Percentiles rank a stretch among this genome's conserved stretches.
These are phyloP conservation scores for Formicarius rufipectus DNA, from an alignment of 2,113 vertebrate genomes.

Conservation along the genomic window DNA sequence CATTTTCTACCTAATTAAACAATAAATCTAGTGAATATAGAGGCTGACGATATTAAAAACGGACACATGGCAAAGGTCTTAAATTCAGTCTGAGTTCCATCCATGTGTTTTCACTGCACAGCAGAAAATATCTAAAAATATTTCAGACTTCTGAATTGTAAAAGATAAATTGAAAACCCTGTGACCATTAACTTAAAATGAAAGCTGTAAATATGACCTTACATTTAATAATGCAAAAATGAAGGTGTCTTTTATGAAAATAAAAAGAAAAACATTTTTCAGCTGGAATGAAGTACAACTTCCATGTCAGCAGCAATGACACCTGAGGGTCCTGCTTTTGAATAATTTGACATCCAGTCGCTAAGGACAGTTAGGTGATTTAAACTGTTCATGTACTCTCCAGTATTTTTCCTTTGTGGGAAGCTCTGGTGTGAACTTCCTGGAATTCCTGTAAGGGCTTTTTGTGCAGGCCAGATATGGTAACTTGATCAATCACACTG, in stretches of 20 bases:
- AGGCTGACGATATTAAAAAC: neutral
- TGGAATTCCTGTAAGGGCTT: neutral
- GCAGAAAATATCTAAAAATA: neutral
- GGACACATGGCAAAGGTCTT: neutral
- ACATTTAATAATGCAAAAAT: neutral
- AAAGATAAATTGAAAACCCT: neutral
- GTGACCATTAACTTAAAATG: neutral
- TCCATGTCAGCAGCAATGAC: neutral
- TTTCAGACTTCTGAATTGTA: neutral
- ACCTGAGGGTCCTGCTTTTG: neutral
- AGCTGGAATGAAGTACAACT: neutral
- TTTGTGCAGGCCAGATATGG: neutral
- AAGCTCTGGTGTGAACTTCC: neutral
- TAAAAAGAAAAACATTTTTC: neutral
- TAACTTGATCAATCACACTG: neutral
- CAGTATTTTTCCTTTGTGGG: neutral
- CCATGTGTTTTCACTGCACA: neutral
- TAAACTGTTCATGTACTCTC: neutral
- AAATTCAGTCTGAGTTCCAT: neutral
- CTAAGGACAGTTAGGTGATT: neutral
- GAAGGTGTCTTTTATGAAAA: neutral
- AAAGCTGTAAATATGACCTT: constrained; percentile 26
- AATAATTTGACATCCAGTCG: neutral
- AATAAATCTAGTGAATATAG: constrained; percentile 15
- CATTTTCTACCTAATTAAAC: constrained; percentile 56